Evolutionary conservation across 2,888 invertebrate genomes (phyloP), one percentile per base, ranked within the genome.

Genomic region (Athrips mouffetella): DNA sequence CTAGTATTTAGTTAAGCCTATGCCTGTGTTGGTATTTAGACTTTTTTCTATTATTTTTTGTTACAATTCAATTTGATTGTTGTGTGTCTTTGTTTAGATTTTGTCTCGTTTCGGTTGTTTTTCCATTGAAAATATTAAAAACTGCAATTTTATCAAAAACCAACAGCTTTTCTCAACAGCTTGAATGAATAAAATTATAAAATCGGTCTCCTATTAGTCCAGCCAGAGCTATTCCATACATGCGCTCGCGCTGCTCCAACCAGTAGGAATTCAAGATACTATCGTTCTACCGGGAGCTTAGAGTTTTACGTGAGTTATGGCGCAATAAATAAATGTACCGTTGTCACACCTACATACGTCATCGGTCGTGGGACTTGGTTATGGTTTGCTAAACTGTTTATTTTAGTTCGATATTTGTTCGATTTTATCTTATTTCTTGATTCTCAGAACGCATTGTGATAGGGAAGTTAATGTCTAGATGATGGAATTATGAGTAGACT

Each of bases 281-380:
- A 86, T 87, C 85, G 64, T 60, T 64, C 60, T 70, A 69, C 73
- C 66, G 74, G 77, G 72, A 80, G 80, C 83, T 84, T 80, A 80
- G 76, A 73, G 63, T 78, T 81, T 78, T 81, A 80, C 77, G 83
- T 83, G 81, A 85, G 73, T 83, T 85, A 88, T 84, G 73, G 77
- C 55, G 74, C 70, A 70, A 87, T 87, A 87, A 88, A 87, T 81
- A 80, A 81, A 76, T 70, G 66, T 73, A 80, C 85, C 81, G 85
- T 84, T 71, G 62, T 64, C 77, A 79, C 81, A 85, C 80, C 78
- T 76, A 76, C 73, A 80, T 78, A 80, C 76, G 80, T 84, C 83
- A 81, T 67, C 75, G 65, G 63, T 63, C 60, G 59, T 59, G 58
- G 60, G 48, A 52, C 58, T 59, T 57, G 64, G 58, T 65, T 66